Conservation (phyloP, 2,888 invertebrate species). For the Zygothrica quintamaculata region DNA sequence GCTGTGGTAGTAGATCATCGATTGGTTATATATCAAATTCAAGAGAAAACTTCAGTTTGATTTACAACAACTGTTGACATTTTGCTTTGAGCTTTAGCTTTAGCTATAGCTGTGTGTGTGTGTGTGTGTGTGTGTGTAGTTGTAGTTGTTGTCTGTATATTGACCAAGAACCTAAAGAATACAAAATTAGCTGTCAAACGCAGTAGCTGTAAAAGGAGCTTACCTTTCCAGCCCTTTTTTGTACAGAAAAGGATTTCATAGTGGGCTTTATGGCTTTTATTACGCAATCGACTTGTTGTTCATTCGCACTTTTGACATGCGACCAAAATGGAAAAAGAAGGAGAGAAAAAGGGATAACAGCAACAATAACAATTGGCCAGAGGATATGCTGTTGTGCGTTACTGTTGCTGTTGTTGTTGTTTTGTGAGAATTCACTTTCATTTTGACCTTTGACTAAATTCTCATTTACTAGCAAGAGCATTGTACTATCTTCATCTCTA, state of each 20-base stretch:
- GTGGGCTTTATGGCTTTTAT: constrained; percentile 20
- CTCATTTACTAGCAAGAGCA: background rate
- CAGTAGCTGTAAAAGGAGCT: constrained; percentile 4
- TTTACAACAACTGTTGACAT: constrained; percentile 33
- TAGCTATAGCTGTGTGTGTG: no score
- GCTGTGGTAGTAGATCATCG: constrained; percentile 39
- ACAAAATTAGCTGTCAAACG: constrained; percentile 36
- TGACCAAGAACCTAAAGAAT: background rate
- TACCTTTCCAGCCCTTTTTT: no score
- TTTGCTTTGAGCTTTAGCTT: constrained; percentile 15
- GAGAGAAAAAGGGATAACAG: no score
- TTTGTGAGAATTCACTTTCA: constrained; percentile 48
- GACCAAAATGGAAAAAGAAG: no score
- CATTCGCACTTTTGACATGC: constrained; percentile 2
- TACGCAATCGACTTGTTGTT: constrained; percentile 42
- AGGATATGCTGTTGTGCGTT: constrained; percentile 10
- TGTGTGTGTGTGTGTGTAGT: no score
- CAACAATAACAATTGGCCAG: constrained; percentile 20
- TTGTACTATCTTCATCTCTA: background rate
- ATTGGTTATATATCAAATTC: constrained; percentile 41
- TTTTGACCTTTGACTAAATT: constrained; percentile 38
- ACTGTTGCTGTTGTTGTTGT: constrained; percentile 19
- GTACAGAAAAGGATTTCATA: background rate
- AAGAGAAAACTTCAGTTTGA: constrained; percentile 18
- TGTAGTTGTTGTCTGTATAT: no score